A percentile compares a stretch with the other conserved stretches of the same genome.
Evolutionary conservation across 2,797 vertebrate species (phyloP).

Genomic region (Bryconaethiops microstoma): DNA sequence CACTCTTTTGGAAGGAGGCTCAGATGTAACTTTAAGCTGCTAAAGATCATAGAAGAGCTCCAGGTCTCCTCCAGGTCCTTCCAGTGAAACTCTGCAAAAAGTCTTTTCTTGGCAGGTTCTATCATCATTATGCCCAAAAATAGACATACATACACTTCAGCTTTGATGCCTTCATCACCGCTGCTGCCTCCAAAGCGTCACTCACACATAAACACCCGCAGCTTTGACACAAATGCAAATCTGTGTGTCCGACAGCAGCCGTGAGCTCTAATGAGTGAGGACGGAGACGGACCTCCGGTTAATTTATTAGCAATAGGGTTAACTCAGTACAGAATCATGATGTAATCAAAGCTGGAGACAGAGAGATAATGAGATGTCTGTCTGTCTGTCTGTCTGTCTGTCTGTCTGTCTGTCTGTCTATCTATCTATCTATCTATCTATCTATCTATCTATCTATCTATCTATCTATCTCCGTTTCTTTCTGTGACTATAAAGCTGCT

Average conservation of each 20-base stretch:
- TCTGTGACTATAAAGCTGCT: no score
- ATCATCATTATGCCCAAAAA: constrained; percentile 24
- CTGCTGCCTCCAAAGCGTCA: constrained; percentile 1
- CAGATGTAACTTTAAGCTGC: background rate
- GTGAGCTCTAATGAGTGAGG: constrained; percentile 15
- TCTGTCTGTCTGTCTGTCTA: background rate
- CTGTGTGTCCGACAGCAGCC: background rate
- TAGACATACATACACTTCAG: constrained; percentile 44
- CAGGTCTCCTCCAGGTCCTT: background rate
- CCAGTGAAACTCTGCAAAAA: constrained; percentile 1
- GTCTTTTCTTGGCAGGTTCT: constrained; percentile 7
- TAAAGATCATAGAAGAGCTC: constrained; percentile 4
- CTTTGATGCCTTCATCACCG: constrained; percentile 26
- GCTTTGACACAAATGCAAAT: constrained; percentile 20
- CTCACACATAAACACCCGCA: constrained; percentile 15
- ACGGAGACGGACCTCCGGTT: background rate
- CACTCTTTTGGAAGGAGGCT: background rate
- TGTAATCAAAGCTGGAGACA: background rate
- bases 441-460: no score
- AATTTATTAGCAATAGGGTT: background rate
- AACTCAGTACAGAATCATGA: background rate
- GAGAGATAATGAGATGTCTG: no score
- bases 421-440: background rate
- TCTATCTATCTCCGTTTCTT: background rate
- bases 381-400: no score